phyloP scores from a whole-genome alignment of 2,888 invertebrate species.

The Andrena fulva region DNA sequence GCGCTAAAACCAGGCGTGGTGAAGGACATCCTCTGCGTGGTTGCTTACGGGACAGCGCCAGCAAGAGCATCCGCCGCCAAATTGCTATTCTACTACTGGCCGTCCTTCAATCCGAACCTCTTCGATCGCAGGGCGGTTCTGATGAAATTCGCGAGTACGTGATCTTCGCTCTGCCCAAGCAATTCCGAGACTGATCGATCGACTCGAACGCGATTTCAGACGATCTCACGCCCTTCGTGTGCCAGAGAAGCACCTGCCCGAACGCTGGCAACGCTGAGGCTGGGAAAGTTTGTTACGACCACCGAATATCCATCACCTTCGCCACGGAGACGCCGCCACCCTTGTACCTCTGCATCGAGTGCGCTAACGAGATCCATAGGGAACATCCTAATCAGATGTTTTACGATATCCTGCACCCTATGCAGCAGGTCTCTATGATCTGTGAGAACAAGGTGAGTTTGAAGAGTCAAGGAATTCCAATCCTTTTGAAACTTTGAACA shows the following conservation, averaged over 20 bases:
- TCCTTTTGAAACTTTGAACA: background rate
- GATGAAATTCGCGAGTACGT: constrained; percentile 93
- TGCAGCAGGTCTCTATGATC: constrained; percentile 97
- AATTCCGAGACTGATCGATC: background rate
- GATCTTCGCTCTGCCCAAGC: background rate
- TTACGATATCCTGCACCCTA: constrained; percentile 95
- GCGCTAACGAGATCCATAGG: constrained; percentile 96
- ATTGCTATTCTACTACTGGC: constrained; percentile 99
- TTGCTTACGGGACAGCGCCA: constrained; percentile 97
- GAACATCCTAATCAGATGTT: constrained; percentile 94
- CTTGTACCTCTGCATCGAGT: constrained; percentile 97
- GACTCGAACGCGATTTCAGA: constrained; percentile 84
- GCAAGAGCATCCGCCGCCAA: constrained; percentile 98
- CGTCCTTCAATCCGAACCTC: constrained; percentile 97
- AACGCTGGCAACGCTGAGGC: constrained; percentile 94
- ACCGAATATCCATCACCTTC: constrained; percentile 94
- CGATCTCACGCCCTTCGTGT: constrained; percentile 92
- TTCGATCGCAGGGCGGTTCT: constrained; percentile 95
- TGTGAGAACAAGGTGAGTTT: constrained; percentile 96
- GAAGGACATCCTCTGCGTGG: constrained; percentile 96
- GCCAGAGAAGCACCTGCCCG: constrained; percentile 96
- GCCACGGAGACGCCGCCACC: constrained; percentile 96
- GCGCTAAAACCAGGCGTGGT: constrained; percentile 95
- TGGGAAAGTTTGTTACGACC: constrained; percentile 97
- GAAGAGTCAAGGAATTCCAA: background rate